These are phyloP conservation scores for Leptoclinus maculatus DNA, from an alignment of 2,797 vertebrate genomes.

Conservation along the genomic window DNA sequence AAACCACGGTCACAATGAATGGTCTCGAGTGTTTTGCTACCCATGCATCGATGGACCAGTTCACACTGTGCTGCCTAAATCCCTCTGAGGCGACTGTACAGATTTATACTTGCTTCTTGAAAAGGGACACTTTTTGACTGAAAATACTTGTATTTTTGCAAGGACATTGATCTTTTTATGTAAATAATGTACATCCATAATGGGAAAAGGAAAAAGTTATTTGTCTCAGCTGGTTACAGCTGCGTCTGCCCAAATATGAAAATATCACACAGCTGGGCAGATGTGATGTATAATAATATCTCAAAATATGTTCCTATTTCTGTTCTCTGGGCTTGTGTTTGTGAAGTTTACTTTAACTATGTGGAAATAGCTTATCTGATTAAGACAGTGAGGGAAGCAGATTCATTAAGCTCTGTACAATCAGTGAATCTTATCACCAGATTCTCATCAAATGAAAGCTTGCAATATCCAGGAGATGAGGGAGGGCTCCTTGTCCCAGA, in stretches of 20 bases:
- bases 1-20: constrained; percentile 83
- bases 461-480: constrained; percentile 78
- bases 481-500: constrained; percentile 64
- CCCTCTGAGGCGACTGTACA: constrained; percentile 83
- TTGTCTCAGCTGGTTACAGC: constrained; percentile 74
- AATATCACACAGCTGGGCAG: constrained; percentile 53
- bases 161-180: constrained; percentile 82
- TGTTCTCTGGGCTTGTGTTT: constrained; percentile 68
- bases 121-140: constrained; percentile 80
- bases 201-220: constrained; percentile 71
- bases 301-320: constrained; percentile 55
- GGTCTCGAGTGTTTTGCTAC: constrained; percentile 83
- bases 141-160: constrained; percentile 85
- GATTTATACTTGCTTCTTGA: constrained; percentile 82
- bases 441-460: constrained; percentile 80
- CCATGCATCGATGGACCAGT: constrained; percentile 83
- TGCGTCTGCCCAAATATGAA: constrained; percentile 60
- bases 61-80: constrained; percentile 83
- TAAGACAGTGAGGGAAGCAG: constrained; percentile 74
- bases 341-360: constrained; percentile 74
- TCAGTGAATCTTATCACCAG: constrained; percentile 77
- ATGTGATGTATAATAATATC: constrained; percentile 66
- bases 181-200: constrained; percentile 81
- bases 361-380: constrained; percentile 74
- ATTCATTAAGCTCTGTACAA: constrained; percentile 81